phyloP scores from a whole-genome alignment of 2,888 invertebrate genomes.

The Athalia cordata region DNA sequence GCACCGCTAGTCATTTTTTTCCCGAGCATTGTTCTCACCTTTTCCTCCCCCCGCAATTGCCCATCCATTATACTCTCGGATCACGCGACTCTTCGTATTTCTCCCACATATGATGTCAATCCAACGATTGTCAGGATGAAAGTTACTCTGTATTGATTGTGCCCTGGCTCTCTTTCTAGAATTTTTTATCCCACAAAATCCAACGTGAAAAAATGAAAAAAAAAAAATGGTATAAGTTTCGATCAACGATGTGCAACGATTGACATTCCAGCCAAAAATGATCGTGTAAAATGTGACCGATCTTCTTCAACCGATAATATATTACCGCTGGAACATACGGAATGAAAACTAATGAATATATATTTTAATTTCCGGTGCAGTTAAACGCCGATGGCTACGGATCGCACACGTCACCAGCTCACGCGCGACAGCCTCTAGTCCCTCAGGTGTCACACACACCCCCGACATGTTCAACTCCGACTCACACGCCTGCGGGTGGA shows the following conservation, averaged over 20 bases:
- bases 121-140: too few species aligned
- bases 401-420: slow-evolving; percentile 88
- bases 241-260: too few species aligned
- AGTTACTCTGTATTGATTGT: too few species aligned
- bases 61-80: not conserved
- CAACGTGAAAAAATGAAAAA: too few species aligned
- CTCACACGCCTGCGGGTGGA: slow-evolving; percentile 75
- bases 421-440: slow-evolving; percentile 84
- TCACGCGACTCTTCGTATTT: not conserved
- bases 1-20: slow-evolving; percentile 4
- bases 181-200: too few species aligned
- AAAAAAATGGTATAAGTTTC: too few species aligned
- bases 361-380: slow-evolving; percentile 74
- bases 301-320: too few species aligned
- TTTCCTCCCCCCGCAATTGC: not conserved
- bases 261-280: too few species aligned
- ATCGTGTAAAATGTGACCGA: too few species aligned
- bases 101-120: not conserved
- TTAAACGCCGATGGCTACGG: slow-evolving; percentile 92
- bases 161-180: too few species aligned
- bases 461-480: slow-evolving; percentile 69
- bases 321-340: not conserved
- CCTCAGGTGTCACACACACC: slow-evolving; percentile 78
- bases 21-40: not conserved
- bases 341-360: slow-evolving; percentile 4